Evolutionary conservation across 2,797 vertebrate genomes (phyloP).

Genomic region (Thunnus albacares): DNA sequence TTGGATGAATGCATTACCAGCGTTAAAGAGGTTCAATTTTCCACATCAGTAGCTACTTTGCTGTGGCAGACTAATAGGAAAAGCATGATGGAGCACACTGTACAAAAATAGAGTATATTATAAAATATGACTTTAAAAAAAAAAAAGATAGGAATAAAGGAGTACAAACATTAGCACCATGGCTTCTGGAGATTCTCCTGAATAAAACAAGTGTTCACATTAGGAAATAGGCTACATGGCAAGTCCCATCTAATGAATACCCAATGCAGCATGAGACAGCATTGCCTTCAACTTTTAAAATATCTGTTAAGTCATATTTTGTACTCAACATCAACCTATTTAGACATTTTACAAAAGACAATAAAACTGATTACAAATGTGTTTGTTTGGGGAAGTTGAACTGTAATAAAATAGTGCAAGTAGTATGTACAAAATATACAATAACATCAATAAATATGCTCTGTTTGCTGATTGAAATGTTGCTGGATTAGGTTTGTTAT

Average conservation of each 20-base stretch:
- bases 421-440: conserved; percentile 78
- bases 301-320: conserved; percentile 16
- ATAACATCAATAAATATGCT: conserved; percentile 80
- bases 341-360: conserved; percentile 47
- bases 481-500: conserved; percentile 25
- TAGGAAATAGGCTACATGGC: conserved; percentile 7
- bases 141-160: conserved; percentile 15
- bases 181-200: conserved; percentile 26
- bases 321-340: conserved; percentile 4
- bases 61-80: conserved; percentile 47
- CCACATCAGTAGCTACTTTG: conserved; percentile 47
- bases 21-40: conserved; percentile 61
- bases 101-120: conserved; percentile 56
- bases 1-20: conserved; percentile 67
- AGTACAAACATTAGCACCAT: conserved; percentile 36
- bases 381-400: conserved; percentile 45
- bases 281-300: conserved; percentile 19
- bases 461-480: conserved; percentile 47
- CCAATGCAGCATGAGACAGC: conserved; percentile 18
- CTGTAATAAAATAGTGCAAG: conserved; percentile 71
- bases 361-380: conserved; percentile 38
- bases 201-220: conserved; percentile 41
- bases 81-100: conserved; percentile 34
- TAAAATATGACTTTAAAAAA: conserved; percentile 49
- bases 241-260: conserved; percentile 16